A percentile compares a stretch with the other conserved stretches of the same genome.
Evolutionary conservation across 2,888 invertebrate species (phyloP).

Genomic region (Mythimna vitellina): DNA sequence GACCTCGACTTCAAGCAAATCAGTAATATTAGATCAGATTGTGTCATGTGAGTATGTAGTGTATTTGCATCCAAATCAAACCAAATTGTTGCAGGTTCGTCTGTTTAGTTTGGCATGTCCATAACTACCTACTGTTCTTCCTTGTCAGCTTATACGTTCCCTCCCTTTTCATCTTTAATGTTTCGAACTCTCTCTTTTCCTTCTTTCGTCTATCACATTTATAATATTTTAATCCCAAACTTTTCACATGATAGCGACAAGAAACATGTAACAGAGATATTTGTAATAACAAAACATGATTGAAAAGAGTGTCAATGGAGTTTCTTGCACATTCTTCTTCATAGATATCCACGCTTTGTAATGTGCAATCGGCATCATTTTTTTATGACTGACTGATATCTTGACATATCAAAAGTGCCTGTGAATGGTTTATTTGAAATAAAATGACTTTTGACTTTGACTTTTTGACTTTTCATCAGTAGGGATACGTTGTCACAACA

Average conservation of each 20-base stretch:
- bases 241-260: too few relatives aligned
- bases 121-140: neutral
- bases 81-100: neutral
- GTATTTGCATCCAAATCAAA: neutral
- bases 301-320: too few relatives aligned
- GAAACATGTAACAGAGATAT: too few relatives aligned
- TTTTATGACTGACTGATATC: too few relatives aligned
- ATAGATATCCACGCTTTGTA: too few relatives aligned
- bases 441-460: too few relatives aligned
- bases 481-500: neutral
- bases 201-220: neutral
- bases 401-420: too few relatives aligned
- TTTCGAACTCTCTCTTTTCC: neutral
- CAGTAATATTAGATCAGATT: neutral
- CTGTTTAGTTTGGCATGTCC: neutral
- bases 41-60: neutral
- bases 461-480: too few relatives aligned
- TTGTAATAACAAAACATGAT: too few relatives aligned
- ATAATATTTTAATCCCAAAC: neutral
- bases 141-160: neutral
- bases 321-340: too few relatives aligned
- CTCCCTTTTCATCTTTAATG: neutral
- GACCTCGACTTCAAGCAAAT: neutral
- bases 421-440: too few relatives aligned
- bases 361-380: too few relatives aligned